Conservation (phyloP, 2,113 vertebrate genomes). For the Protobothrops mucrosquamatus region DNA sequence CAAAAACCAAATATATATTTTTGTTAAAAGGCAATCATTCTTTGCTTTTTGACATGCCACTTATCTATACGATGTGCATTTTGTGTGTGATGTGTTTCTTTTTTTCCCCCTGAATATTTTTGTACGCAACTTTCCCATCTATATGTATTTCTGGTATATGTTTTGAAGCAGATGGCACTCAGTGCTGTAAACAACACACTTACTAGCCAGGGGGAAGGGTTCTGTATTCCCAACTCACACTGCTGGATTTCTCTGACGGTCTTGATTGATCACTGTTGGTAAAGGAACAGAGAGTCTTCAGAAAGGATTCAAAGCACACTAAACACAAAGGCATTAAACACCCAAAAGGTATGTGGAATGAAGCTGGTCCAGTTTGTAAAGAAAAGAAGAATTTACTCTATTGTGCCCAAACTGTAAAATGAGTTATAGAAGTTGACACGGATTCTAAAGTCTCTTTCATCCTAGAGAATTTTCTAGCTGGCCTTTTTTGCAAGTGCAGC, state of each 20-base stretch:
- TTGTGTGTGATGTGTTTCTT: neutral
- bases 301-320: neutral
- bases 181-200: neutral
- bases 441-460: neutral
- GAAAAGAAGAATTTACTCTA: neutral
- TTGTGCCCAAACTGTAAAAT: neutral
- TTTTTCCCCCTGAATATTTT: neutral
- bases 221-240: neutral
- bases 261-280: neutral
- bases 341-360: neutral
- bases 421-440: neutral
- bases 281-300: neutral
- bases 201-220: neutral
- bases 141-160: neutral
- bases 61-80: neutral
- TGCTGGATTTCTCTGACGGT: neutral
- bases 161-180: neutral
- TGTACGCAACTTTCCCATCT: neutral
- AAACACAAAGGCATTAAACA: neutral
- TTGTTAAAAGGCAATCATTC: neutral
- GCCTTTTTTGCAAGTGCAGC: neutral
- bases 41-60: neutral
- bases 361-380: neutral
- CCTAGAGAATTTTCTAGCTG: neutral
- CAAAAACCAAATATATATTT: neutral